These are phyloP conservation scores for Drepanosiphum platanoidis DNA, from an alignment of 2,888 invertebrate species.

Conservation along the genomic window DNA sequence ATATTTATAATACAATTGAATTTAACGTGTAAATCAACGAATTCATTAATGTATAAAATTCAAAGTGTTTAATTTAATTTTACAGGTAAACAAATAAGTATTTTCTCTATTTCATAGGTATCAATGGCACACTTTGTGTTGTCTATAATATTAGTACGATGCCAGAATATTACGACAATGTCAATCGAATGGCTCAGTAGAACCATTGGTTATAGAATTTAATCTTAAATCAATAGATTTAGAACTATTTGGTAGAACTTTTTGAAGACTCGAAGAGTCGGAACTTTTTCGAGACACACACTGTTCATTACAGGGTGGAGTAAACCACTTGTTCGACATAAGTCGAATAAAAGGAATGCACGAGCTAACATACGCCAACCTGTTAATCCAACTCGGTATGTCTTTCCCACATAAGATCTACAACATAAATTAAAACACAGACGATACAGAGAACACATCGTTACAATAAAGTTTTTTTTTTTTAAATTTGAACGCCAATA, in stretches of 20 bases:
- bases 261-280: no score
- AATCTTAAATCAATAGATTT: no score
- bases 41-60: no score
- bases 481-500: no score
- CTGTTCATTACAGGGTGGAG: conserved; percentile 93
- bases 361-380: conserved; percentile 96
- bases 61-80: conserved; percentile 35
- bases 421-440: conserved; percentile 65
- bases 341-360: conserved; percentile 98
- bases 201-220: no score
- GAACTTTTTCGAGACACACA: conserved; percentile 47
- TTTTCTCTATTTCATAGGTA: background rate
- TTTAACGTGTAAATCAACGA: no score
- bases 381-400: conserved; percentile 98
- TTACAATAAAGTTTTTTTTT: background rate
- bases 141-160: conserved; percentile 15
- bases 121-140: conserved; percentile 51
- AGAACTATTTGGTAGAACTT: no score
- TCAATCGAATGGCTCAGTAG: conserved; percentile 49
- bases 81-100: conserved; percentile 10
- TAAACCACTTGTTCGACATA: conserved; percentile 97
- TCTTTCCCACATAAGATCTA: conserved; percentile 95
- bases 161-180: conserved; percentile 27
- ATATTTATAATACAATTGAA: no score
- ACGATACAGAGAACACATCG: background rate